A percentile compares a stretch with the other conserved stretches of the same genome.
Conservation (phyloP, 2,113 vertebrate genomes). For the Colaptes auratus region DNA sequence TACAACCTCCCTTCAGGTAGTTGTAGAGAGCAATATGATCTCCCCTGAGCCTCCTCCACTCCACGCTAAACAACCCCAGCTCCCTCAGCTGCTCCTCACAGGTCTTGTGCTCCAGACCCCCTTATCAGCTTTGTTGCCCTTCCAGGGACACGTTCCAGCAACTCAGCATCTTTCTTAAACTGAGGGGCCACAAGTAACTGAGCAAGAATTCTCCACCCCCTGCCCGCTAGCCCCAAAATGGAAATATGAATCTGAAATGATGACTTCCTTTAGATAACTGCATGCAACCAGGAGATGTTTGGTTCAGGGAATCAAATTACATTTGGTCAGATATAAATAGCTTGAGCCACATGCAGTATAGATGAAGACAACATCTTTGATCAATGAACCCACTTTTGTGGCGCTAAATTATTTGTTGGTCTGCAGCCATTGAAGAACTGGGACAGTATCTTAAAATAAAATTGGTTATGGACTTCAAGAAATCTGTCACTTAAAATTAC, state of each 20-base stretch:
- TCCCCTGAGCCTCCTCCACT: no score
- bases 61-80: no score
- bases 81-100: no score
- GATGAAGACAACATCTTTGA: neutral
- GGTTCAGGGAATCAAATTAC: neutral
- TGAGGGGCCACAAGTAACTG: no score
- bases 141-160: no score
- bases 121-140: no score
- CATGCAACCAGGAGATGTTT: neutral
- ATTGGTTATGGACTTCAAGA: neutral
- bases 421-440: neutral
- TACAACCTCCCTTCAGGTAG: no score
- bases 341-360: neutral
- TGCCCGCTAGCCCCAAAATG: neutral
- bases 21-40: no score
- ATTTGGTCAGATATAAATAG: neutral
- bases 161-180: no score
- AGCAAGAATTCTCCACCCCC: neutral
- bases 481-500: neutral
- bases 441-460: neutral
- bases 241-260: neutral
- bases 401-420: neutral
- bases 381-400: fast-evolving
- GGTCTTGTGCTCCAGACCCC: no score
- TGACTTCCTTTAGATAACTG: neutral